Evolutionary conservation across 2,797 vertebrate species (phyloP).

Genomic region (Neosilurus hyrtlii): DNA sequence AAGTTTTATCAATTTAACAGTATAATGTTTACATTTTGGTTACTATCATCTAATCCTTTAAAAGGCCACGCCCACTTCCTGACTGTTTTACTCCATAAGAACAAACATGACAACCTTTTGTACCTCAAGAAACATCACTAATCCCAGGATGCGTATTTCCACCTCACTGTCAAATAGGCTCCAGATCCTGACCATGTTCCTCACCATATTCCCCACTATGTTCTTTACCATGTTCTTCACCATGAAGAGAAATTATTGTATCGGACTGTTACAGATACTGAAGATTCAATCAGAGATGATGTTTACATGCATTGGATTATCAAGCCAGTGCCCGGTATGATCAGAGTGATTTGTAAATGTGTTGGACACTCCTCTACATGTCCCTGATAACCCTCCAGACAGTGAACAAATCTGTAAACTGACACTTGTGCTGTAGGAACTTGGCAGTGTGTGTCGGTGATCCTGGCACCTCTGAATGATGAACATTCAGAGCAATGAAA

Average conservation of each 20-base stretch:
- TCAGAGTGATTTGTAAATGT: not conserved
- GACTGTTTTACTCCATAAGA: not conserved
- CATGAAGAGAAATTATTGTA: not conserved
- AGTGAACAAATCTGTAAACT: slow-evolving; percentile 20
- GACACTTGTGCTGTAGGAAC: slow-evolving; percentile 10
- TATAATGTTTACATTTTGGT: not conserved
- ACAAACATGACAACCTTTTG: not conserved
- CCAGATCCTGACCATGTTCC: not conserved
- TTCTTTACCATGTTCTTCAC: no score
- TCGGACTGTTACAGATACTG: not conserved
- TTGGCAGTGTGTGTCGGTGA: not conserved
- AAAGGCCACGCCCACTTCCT: not conserved
- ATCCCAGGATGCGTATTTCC: not conserved
- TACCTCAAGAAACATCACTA: no score
- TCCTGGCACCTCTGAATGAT: not conserved
- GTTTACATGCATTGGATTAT: not conserved
- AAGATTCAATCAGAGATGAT: not conserved
- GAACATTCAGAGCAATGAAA: not conserved
- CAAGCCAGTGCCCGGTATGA: not conserved
- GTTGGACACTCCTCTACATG: not conserved
- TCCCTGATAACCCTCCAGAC: slow-evolving; percentile 5
- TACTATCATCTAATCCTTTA: not conserved
- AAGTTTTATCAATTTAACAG: not conserved
- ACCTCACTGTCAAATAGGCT: not conserved
- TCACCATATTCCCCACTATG: no score